phyloP scores from a whole-genome alignment of 2,113 vertebrate genomes.

The Mystacornis crossleyi region DNA sequence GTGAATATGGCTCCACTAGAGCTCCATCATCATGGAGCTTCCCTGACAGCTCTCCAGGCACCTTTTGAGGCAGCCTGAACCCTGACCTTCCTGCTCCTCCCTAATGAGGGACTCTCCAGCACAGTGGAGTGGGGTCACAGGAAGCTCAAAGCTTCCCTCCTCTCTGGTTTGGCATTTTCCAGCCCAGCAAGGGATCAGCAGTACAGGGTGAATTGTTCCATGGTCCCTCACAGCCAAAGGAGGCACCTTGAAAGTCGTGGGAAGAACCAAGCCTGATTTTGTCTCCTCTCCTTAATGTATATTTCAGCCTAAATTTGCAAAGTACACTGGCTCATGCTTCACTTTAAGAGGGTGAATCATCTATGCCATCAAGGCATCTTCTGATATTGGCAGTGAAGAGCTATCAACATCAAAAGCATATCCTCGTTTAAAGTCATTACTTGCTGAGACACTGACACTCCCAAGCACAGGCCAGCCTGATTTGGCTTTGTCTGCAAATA shows the following conservation, averaged over 20 bases:
- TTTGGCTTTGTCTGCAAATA: neutral
- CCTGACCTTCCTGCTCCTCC: neutral
- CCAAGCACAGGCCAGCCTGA: neutral
- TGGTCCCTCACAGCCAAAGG: neutral
- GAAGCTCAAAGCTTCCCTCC: neutral
- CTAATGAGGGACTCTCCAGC: neutral
- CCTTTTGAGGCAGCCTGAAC: neutral
- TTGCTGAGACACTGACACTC: neutral
- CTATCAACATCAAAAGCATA: neutral
- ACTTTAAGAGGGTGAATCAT: neutral
- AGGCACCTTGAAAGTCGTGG: neutral
- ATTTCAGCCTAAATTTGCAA: neutral
- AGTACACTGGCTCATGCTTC: neutral
- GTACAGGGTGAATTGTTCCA: neutral
- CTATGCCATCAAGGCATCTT: neutral
- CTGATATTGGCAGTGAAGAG: neutral
- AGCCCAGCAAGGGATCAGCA: neutral
- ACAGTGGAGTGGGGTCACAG: fast-evolving
- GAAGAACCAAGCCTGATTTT: neutral
- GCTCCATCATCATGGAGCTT: neutral
- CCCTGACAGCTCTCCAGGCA: neutral
- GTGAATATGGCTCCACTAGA: neutral
- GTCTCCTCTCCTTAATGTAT: neutral
- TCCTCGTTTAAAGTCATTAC: neutral
- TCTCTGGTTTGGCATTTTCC: neutral